Percentiles rank a stretch among this genome's conserved stretches.
Evolutionary conservation across 1,140 invertebrate species (phyloP).

Genomic region (Phenacoccus solenopsis): DNA sequence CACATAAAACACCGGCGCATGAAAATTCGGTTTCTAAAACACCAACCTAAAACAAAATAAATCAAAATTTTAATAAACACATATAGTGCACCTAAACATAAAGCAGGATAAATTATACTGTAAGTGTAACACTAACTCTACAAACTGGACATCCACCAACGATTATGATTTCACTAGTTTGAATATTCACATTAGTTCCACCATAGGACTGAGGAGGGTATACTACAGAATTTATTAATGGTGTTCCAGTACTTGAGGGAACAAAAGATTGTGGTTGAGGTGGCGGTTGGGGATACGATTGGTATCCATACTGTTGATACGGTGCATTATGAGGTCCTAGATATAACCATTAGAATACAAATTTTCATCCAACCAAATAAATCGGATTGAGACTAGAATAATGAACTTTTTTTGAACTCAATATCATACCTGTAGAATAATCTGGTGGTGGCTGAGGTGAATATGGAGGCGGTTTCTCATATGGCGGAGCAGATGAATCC

Average conservation of each 20-base stretch:
- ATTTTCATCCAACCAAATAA: too few relatives aligned
- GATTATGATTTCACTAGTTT: not conserved
- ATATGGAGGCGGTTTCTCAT: not conserved
- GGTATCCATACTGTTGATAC: not conserved
- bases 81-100: not conserved
- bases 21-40: not conserved
- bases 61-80: not conserved
- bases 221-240: not conserved
- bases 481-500: not conserved
- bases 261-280: not conserved
- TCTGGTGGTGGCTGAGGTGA: not conserved
- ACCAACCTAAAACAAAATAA: not conserved
- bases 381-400: too few relatives aligned
- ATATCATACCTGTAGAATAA: not conserved
- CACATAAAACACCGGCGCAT: not conserved
- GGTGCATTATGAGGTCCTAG: not conserved
- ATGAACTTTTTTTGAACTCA: too few relatives aligned
- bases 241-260: not conserved
- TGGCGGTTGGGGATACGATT: not conserved
- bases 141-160: not conserved
- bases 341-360: too few relatives aligned
- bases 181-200: not conserved
- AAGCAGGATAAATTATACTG: too few relatives aligned
- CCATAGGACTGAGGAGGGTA: not conserved
- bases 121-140: not conserved